Evolutionary conservation across 2,113 vertebrate genomes (phyloP).

Genomic region (Harpagus bidentatus): DNA sequence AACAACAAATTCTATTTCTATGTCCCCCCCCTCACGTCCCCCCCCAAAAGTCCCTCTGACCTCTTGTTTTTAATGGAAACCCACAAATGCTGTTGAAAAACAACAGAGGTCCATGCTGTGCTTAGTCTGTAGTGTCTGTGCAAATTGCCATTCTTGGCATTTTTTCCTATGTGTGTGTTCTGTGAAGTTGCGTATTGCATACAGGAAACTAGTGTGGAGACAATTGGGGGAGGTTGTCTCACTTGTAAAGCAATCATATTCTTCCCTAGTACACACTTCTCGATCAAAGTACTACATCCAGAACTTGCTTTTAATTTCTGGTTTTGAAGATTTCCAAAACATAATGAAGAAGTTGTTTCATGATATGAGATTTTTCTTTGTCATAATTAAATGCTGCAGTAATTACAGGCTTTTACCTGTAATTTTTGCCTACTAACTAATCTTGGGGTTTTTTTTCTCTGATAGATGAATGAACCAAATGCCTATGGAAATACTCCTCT

Average conservation of each 20-base stretch:
- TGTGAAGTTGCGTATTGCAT: not conserved
- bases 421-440: not conserved
- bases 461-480: constrained; percentile 95
- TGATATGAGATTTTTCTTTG: not conserved
- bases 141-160: not conserved
- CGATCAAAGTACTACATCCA: not conserved
- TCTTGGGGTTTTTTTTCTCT: not conserved
- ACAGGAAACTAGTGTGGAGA: not conserved
- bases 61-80: not conserved
- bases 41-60: not conserved
- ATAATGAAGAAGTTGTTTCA: not conserved
- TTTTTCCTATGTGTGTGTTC: not conserved
- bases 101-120: not conserved
- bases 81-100: not conserved
- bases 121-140: not conserved
- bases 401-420: not conserved
- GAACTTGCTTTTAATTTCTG: not conserved
- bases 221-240: constrained; percentile 5
- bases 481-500: constrained; percentile 95
- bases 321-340: not conserved
- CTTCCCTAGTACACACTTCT: not conserved
- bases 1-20: not conserved
- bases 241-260: not conserved
- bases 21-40: too few relatives aligned
- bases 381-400: not conserved